Evolutionary conservation across 2,888 invertebrate genomes (phyloP).

Genomic region (Onthophagus sagittarius): DNA sequence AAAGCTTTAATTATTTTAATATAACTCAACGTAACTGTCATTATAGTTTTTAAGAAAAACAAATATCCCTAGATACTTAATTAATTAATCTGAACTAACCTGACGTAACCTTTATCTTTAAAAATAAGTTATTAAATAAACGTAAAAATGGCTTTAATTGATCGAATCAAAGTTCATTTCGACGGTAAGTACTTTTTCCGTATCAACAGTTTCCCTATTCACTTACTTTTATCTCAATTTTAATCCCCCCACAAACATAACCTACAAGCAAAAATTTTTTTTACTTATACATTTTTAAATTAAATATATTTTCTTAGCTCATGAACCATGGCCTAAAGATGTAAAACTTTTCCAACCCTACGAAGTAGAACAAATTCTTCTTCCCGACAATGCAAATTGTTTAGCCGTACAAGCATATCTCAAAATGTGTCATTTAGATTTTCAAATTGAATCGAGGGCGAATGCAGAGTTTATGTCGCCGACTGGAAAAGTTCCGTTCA

Average conservation of each 20-base stretch:
- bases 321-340: constrained; percentile 88
- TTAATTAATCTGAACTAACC: background rate
- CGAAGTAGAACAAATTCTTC: constrained; percentile 88
- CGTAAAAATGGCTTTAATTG: constrained; percentile 35
- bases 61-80: background rate
- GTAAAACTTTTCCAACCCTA: constrained; percentile 84
- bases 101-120: constrained; percentile 6
- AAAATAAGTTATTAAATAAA: too few species aligned
- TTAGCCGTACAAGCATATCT: constrained; percentile 89
- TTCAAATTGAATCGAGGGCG: constrained; percentile 73
- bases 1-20: too few species aligned
- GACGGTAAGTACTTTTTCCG: constrained; percentile 28
- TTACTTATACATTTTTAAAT: background rate
- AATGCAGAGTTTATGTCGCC: constrained; percentile 98
- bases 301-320: constrained; percentile 54
- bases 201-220: background rate
- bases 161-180: constrained; percentile 36
- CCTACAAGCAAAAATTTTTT: background rate
- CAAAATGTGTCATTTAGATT: constrained; percentile 86
- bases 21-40: too few species aligned
- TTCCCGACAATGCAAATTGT: constrained; percentile 93
- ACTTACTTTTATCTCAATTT: constrained; percentile 1
- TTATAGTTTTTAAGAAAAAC: background rate
- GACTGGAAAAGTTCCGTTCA: constrained; percentile 87
- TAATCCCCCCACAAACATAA: background rate